Conservation (phyloP, 2,797 vertebrate genomes). For the Fratercula arctica region DNA sequence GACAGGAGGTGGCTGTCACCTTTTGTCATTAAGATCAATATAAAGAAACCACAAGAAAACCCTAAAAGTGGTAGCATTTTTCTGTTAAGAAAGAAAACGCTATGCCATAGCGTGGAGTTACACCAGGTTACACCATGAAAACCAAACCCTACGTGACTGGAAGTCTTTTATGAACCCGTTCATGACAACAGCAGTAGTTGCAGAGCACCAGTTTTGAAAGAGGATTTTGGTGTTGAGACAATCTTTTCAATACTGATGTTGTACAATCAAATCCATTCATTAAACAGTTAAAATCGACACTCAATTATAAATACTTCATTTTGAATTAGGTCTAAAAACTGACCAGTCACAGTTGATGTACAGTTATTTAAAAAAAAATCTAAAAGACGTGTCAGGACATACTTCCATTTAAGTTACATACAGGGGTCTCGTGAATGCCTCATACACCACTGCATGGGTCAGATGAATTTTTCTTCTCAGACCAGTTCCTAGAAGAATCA, state of each 20-base stretch:
- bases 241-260: constrained; percentile 68
- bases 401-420: constrained; percentile 69
- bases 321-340: constrained; percentile 63
- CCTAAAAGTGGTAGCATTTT: background rate
- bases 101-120: constrained; percentile 26
- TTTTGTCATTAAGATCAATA: background rate
- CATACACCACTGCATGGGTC: constrained; percentile 59
- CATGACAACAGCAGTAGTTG: constrained; percentile 54
- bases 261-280: constrained; percentile 67
- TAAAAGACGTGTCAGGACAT: constrained; percentile 56
- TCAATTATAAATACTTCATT: constrained; percentile 61
- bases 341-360: constrained; percentile 65
- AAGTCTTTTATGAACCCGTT: constrained; percentile 43
- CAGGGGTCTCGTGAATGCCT: constrained; percentile 58
- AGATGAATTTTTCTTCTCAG: constrained; percentile 69
- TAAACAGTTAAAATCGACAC: constrained; percentile 61
- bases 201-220: constrained; percentile 64
- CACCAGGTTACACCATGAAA: constrained; percentile 25
- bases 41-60: constrained; percentile 9
- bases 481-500: constrained; percentile 72
- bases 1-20: background rate
- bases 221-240: constrained; percentile 65
- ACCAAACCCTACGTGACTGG: constrained; percentile 42
- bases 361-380: constrained; percentile 33
- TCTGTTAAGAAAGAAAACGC: constrained; percentile 4